These are phyloP conservation scores for Subanguina moxae DNA, from an alignment of 1,140 invertebrate species.

Conservation along the genomic window DNA sequence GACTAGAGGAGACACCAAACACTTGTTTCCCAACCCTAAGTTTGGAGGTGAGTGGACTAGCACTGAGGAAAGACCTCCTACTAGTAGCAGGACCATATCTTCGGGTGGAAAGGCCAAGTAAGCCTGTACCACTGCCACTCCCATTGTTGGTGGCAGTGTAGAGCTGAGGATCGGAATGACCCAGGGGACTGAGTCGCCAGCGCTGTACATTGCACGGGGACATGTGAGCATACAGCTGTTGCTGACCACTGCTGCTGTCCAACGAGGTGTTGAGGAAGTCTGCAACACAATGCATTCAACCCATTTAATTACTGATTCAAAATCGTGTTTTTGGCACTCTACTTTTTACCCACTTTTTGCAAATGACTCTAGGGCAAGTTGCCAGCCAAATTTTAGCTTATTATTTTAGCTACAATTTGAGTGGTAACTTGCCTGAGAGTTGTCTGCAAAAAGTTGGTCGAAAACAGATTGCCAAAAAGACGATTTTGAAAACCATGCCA, in stretches of 20 bases:
- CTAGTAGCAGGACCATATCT: constrained; percentile 4
- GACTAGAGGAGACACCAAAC: background rate
- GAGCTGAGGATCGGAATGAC: constrained; percentile 58
- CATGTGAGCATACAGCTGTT: background rate
- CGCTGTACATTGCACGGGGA: constrained; percentile 17
- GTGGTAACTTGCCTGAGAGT: no score
- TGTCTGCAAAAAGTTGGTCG: no score
- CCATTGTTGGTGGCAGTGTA: constrained; percentile 32
- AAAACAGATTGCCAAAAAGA: no score
- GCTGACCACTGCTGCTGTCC: constrained; percentile 27
- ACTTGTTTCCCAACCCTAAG: constrained; percentile 29
- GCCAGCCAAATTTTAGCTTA: no score
- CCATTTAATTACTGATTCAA: no score
- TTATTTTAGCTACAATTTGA: no score
- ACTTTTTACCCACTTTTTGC: no score
- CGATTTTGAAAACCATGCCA: no score
- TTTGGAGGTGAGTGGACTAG: constrained; percentile 30
- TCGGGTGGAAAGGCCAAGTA: background rate
- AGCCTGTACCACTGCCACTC: background rate
- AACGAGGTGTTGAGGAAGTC: constrained; percentile 34
- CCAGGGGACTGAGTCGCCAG: constrained; percentile 44
- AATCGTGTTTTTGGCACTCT: no score
- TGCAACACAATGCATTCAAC: constrained; percentile 30
- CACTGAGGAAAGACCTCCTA: constrained; percentile 23
- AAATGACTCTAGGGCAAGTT: no score